phyloP scores from a whole-genome alignment of 1,140 invertebrate genomes.

The Lineus longissimus region DNA sequence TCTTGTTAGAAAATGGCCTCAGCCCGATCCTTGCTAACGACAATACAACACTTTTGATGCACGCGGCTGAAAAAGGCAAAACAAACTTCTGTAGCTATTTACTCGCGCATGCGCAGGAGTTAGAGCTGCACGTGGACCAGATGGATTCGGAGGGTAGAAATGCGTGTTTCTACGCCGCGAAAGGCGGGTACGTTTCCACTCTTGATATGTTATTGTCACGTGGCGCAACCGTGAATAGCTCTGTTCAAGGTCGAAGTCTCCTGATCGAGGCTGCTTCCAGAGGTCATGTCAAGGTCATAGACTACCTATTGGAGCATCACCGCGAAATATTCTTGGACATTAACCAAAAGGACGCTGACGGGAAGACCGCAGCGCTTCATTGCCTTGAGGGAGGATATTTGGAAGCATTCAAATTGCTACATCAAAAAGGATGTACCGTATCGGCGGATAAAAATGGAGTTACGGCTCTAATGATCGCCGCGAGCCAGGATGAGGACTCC shows the following conservation, averaged over 20 bases:
- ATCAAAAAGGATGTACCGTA: background rate
- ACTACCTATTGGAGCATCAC: constrained; percentile 11
- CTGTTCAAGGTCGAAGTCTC: constrained; percentile 9
- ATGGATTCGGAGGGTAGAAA: constrained; percentile 18
- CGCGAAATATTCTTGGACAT: constrained; percentile 7
- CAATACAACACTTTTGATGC: background rate
- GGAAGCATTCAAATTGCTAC: constrained; percentile 2
- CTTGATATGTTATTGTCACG: constrained; percentile 9
- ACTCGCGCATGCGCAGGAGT: background rate
- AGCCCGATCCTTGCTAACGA: no score
- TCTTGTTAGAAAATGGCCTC: background rate
- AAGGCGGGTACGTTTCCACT: constrained; percentile 3
- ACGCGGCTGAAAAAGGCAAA: background rate
- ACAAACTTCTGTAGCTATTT: background rate
- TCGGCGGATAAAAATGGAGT: constrained; percentile 1
- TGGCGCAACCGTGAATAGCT: constrained; percentile 7
- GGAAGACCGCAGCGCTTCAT: constrained; percentile 18
- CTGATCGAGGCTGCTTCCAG: constrained; percentile 18
- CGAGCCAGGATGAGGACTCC: background rate
- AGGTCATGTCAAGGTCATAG: constrained; percentile 15
- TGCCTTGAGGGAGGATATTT: background rate
- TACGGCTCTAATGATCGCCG: background rate
- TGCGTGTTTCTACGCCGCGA: constrained; percentile 17
- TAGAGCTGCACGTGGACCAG: background rate
- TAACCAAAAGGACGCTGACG: constrained; percentile 11